A percentile compares a stretch with the other conserved stretches of the same genome.
Evolutionary conservation across 2,888 invertebrate genomes (phyloP).

Genomic region (Physocephala rufipes): DNA sequence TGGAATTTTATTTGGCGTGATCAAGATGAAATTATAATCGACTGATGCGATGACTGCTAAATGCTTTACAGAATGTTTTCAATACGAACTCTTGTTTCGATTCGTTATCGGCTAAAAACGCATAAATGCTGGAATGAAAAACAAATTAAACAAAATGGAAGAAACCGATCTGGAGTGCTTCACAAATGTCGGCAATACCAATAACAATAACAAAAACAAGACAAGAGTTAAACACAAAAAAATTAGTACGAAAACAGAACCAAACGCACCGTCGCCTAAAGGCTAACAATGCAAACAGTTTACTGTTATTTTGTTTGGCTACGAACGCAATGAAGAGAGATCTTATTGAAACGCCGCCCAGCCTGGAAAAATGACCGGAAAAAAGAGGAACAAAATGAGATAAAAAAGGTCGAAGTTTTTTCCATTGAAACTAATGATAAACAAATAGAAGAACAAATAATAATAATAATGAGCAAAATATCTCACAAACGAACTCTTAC

Average conservation of each 20-base stretch:
- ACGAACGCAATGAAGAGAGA: background rate
- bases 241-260: no score
- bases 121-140: slow-evolving; percentile 12
- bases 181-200: no score
- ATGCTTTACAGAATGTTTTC: no score
- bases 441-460: slow-evolving; percentile 16
- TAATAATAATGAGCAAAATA: slow-evolving; percentile 6
- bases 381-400: background rate
- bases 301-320: slow-evolving; percentile 23
- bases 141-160: slow-evolving; percentile 9
- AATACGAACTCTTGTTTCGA: no score
- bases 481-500: slow-evolving; percentile 4
- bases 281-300: slow-evolving; percentile 22
- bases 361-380: background rate
- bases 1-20: no score
- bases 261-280: no score
- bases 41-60: no score
- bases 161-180: no score
- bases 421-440: slow-evolving; percentile 25
- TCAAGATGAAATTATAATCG: no score
- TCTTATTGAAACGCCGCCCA: background rate
- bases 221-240: no score
- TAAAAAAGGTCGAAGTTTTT: background rate
- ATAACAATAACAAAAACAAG: no score
- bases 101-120: no score